phyloP scores from a whole-genome alignment of 2,888 invertebrate species.

The Machimus rusticus region DNA sequence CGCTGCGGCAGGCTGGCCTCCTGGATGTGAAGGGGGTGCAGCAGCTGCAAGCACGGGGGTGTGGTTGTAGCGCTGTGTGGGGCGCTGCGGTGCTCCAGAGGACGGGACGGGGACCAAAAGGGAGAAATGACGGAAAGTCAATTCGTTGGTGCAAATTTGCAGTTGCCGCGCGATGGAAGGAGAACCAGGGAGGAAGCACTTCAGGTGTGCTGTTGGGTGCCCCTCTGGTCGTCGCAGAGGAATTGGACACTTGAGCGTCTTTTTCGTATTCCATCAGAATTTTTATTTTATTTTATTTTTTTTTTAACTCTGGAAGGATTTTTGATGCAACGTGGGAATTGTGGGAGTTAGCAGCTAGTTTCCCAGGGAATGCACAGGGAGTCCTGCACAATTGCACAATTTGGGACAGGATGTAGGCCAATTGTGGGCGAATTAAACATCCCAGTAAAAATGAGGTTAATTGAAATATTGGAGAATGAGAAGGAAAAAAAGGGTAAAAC shows the following conservation, averaged over 20 bases:
- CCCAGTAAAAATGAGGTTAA: neutral
- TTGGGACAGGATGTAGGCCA: neutral
- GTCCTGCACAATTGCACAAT: neutral
- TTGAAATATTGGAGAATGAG: neutral
- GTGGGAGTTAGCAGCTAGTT: neutral
- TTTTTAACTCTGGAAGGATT: neutral
- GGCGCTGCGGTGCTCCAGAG: neutral
- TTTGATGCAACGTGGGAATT: neutral
- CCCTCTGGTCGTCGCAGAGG: neutral
- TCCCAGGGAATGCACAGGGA: neutral
- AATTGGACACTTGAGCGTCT: neutral
- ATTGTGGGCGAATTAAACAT: neutral
- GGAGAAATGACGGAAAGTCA: neutral
- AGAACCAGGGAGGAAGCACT: neutral
- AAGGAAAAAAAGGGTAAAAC: neutral
- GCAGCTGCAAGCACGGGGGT: neutral
- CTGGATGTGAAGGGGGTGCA: neutral
- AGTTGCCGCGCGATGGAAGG: neutral
- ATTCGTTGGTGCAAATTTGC: slow-evolving; percentile 18
- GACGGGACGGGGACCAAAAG: neutral
- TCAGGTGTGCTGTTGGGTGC: neutral
- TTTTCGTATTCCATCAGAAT: neutral
- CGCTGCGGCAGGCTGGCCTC: neutral
- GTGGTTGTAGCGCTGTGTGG: neutral
- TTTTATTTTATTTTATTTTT: no score